A percentile compares a stretch with the other conserved stretches of the same genome.
Conservation (phyloP, 2,888 invertebrate species). For the Calameuta pallipes region DNA sequence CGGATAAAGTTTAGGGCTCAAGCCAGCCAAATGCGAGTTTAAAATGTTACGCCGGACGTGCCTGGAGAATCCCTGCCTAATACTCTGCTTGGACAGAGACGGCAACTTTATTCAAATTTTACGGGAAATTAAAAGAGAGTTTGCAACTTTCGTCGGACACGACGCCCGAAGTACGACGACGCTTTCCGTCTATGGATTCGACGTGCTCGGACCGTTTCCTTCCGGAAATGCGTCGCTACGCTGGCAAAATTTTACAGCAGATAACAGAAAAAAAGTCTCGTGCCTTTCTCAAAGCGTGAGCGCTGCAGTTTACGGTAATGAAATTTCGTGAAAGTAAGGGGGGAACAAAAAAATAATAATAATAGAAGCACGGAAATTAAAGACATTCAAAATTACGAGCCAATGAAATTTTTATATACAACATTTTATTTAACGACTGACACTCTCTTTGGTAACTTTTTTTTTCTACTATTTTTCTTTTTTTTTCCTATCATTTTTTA, state of each 20-base stretch:
- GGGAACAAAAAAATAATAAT: too few species aligned
- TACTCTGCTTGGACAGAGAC: conserved; percentile 36
- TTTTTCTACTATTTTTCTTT: too few species aligned
- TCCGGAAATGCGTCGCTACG: not conserved
- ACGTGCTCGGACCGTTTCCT: not conserved
- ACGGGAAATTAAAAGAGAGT: conserved; percentile 37
- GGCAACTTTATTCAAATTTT: conserved; percentile 33
- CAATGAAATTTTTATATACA: too few species aligned
- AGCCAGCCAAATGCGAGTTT: conserved; percentile 65
- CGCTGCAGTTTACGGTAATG: not conserved
- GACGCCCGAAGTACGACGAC: conserved; percentile 19
- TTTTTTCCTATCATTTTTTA: not conserved
- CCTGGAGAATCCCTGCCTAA: conserved; percentile 43
- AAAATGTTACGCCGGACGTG: conserved; percentile 54
- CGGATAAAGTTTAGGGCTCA: conserved; percentile 60
- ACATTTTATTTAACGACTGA: too few species aligned
- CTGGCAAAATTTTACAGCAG: not conserved
- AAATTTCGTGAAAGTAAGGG: too few species aligned
- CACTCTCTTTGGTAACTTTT: too few species aligned
- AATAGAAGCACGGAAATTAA: too few species aligned
- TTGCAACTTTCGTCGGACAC: conserved; percentile 29
- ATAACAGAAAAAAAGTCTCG: not conserved
- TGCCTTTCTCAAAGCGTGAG: not conserved
- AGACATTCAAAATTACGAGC: too few species aligned
- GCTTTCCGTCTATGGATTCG: not conserved